Percentiles rank a stretch among this genome's conserved stretches.
Evolutionary conservation across 23 tunicate genomes (phyloP).

Genomic region (Clavelina lepadiformis): DNA sequence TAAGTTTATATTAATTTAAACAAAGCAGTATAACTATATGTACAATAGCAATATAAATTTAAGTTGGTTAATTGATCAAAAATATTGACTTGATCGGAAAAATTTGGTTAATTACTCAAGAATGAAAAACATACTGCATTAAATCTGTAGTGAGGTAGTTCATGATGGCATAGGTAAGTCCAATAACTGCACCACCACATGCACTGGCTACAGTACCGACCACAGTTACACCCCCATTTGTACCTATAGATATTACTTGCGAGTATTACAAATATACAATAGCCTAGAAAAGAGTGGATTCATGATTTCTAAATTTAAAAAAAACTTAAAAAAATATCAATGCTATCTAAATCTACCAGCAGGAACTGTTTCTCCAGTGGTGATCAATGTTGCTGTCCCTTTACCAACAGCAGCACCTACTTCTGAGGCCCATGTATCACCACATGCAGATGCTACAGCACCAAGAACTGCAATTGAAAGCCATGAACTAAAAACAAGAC

Average conservation of each 20-base stretch:
- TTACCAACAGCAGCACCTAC: slow-evolving; percentile 63
- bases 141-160: slow-evolving; percentile 2
- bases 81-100: no score
- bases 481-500: slow-evolving; percentile 55
- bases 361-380: slow-evolving; percentile 66
- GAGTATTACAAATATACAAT: no score
- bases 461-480: slow-evolving; percentile 65
- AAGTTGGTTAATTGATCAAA: no score
- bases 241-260: no score
- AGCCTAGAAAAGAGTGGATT: no score
- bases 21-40: no score
- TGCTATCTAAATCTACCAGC: slow-evolving; percentile 43
- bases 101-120: background rate
- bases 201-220: slow-evolving; percentile 68
- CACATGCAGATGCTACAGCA: slow-evolving; percentile 67
- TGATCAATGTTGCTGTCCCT: slow-evolving; percentile 30
- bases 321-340: background rate
- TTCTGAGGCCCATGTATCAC: slow-evolving; percentile 94
- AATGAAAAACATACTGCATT: background rate
- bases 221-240: slow-evolving; percentile 78
- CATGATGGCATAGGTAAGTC: slow-evolving; percentile 33
- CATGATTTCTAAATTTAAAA: no score
- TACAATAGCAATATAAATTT: no score
- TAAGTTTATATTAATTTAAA: no score
- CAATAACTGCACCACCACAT: slow-evolving; percentile 50